These are phyloP conservation scores for Gallinago jamesoni DNA, from an alignment of 2,113 vertebrate genomes.

Conservation along the genomic window DNA sequence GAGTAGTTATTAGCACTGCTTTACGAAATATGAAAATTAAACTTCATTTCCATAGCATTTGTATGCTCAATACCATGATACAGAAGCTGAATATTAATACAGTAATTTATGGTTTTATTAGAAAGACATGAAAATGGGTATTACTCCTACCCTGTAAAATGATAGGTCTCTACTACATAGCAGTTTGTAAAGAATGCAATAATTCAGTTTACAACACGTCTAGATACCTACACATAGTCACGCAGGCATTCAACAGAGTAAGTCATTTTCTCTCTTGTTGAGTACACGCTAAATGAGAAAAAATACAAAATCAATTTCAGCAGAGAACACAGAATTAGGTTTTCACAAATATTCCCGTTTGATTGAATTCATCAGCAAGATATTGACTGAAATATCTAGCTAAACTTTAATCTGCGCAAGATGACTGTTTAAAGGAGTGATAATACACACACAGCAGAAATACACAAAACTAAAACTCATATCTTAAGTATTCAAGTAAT, in stretches of 20 bases:
- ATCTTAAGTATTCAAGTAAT: neutral
- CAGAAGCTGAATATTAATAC: neutral
- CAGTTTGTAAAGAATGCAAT: neutral
- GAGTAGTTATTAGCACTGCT: neutral
- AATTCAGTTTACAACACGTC: neutral
- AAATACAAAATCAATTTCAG: neutral
- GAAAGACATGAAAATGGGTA: neutral
- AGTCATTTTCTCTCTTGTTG: conserved; percentile 87
- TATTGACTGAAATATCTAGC: neutral
- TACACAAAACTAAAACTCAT: fast-evolving
- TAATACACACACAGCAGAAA: neutral
- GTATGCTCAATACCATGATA: neutral
- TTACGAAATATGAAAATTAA: neutral
- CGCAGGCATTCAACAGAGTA: conserved; percentile 90
- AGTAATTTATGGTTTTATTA: neutral
- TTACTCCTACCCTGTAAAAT: neutral
- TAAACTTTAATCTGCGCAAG: neutral
- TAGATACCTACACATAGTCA: conserved; percentile 86
- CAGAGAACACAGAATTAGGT: neutral
- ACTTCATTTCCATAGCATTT: neutral
- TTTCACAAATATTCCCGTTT: neutral
- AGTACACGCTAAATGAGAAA: conserved; percentile 80
- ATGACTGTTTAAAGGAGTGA: neutral
- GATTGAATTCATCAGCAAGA: neutral
- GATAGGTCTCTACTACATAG: neutral